These are phyloP conservation scores for Cylloceria caligata DNA, from an alignment of 2,888 invertebrate genomes.

Conservation along the genomic window DNA sequence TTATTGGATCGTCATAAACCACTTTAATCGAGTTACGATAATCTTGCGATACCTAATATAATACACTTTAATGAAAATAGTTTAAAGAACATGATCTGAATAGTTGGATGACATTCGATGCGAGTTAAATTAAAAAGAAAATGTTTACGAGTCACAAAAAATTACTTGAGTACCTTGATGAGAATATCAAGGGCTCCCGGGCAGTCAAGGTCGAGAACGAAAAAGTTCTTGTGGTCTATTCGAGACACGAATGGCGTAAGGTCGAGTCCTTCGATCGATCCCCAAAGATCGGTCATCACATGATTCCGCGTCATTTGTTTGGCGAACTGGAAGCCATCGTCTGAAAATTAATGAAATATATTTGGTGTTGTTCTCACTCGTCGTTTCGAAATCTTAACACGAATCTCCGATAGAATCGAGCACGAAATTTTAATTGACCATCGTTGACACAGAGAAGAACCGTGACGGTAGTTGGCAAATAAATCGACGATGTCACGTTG, in stretches of 20 bases:
- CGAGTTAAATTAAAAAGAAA: not conserved
- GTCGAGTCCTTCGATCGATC: conserved; percentile 61
- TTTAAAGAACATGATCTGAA: not conserved
- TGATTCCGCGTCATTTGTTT: conserved; percentile 71
- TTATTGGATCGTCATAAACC: no score
- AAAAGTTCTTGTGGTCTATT: conserved; percentile 68
- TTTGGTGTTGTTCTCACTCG: not conserved
- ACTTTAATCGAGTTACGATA: not conserved
- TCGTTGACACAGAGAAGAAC: conserved; percentile 71
- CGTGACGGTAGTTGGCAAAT: conserved; percentile 71
- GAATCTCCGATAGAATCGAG: not conserved
- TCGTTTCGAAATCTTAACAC: not conserved
- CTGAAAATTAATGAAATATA: conserved; percentile 67
- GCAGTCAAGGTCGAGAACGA: conserved; percentile 77
- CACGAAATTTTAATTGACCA: conserved; percentile 64
- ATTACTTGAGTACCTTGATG: conserved; percentile 68
- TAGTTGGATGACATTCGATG: not conserved
- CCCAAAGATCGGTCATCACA: conserved; percentile 69
- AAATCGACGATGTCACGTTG: conserved; percentile 68
- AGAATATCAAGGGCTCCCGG: conserved; percentile 71
- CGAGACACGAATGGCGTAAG: conserved; percentile 38
- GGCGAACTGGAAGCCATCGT: conserved; percentile 70
- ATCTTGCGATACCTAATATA: not conserved
- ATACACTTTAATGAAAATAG: not conserved
- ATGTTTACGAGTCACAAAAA: not conserved